phyloP scores from a whole-genome alignment of 2,113 vertebrate genomes.

The Tringa solitaria region DNA sequence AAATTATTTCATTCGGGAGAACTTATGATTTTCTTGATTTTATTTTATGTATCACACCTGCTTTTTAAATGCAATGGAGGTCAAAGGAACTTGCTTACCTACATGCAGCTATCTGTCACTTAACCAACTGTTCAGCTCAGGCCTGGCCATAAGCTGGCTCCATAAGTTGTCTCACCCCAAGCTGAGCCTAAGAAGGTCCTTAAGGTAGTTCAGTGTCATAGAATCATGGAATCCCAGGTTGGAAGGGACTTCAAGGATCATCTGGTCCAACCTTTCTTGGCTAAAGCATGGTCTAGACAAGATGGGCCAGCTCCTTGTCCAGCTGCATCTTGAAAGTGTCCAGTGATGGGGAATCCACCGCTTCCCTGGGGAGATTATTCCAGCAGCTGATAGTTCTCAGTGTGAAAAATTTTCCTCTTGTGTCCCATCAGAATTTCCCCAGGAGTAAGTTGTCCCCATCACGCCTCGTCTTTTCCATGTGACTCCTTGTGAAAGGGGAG shows the following conservation, averaged over 20 bases:
- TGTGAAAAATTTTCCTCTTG: background rate
- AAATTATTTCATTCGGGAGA: background rate
- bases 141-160: background rate
- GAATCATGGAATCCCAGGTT: background rate
- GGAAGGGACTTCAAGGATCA: background rate
- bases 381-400: background rate
- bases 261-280: background rate
- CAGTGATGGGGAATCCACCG: background rate
- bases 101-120: background rate
- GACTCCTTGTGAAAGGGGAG: background rate
- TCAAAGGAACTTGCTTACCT: background rate
- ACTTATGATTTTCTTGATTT: background rate
- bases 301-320: background rate
- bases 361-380: background rate
- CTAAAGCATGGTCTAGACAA: background rate
- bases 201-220: background rate
- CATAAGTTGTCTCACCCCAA: background rate
- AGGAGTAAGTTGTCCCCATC: background rate
- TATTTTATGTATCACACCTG: background rate
- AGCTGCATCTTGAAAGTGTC: background rate
- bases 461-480: background rate
- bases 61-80: background rate
- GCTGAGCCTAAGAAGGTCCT: background rate
- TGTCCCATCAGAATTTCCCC: background rate
- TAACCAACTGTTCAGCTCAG: background rate